Evolutionary conservation across 2,113 vertebrate genomes (phyloP), one percentile per base, ranked within the genome.

Genomic region (Sinocyclocheilus rhinocerous): DNA sequence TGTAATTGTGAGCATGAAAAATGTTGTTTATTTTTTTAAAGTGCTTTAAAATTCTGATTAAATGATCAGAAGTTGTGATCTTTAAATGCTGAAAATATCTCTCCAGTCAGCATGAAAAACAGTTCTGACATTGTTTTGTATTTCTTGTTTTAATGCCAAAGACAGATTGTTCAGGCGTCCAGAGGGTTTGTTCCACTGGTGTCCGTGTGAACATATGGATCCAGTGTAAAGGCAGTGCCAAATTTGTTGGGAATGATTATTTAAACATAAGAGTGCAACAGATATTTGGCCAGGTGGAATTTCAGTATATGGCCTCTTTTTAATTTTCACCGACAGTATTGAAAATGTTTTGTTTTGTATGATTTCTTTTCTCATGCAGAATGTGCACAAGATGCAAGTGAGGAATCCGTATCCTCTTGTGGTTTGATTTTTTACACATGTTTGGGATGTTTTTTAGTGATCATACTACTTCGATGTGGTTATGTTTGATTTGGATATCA

Each of bases 361-460:
- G 4, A 24, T 69, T 82, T 45, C 26, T 84, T 76, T 65, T 10
- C 77, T 52, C 73, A 65, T 39, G 36, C n/a, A 80, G 59, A 76
- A 79, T 45, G 6, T 70, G 24, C 48, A 22, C 4, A 33, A 33
- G 57, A 22, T 61, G 80, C 59, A 61, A 81, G 42, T 67, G 39
- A 12, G 45, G 57, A 65, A 29, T 77, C 81, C 26, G 24, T 76
- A 59, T 88, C 73, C 65, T 85, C 52, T 75, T 9, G 55, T 61
- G 87, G 72, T 85, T 76, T 67, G 59, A 76, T 87, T 76, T 65
- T 45, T 65, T 52, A 76, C 70, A 87, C 84, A 87, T 90, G 87
- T 73, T 69, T 61, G 80, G 76, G 80, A 89, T 85, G 84, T 85
- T 85, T 87, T 87, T 83, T 84, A 83, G 77, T 79, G 42, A 85